phyloP scores from a whole-genome alignment of 1,140 invertebrate species.

The Cydia pomonella region DNA sequence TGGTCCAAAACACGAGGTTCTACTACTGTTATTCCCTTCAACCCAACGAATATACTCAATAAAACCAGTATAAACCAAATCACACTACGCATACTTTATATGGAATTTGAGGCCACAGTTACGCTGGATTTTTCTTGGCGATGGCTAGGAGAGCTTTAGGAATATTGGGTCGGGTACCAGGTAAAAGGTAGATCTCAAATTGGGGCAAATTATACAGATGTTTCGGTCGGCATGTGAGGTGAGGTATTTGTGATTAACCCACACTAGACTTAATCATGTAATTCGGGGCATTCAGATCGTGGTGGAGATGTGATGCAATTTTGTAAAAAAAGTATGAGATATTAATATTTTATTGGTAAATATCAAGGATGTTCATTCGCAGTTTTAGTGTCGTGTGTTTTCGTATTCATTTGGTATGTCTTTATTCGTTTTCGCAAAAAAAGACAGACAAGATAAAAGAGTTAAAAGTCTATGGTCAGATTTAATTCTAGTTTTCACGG shows the following conservation, averaged over 20 bases:
- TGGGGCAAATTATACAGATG: slow-evolving; percentile 27
- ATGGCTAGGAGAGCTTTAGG: background rate
- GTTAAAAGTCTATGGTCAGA: too few relatives aligned
- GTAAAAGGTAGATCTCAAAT: slow-evolving; percentile 11
- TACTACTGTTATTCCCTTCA: background rate
- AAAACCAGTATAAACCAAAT: background rate
- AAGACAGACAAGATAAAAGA: too few relatives aligned
- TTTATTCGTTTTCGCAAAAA: too few relatives aligned
- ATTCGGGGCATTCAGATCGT: slow-evolving; percentile 12
- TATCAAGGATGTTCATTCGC: too few relatives aligned
- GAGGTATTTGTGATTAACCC: slow-evolving; percentile 3
- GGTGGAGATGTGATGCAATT: slow-evolving; percentile 1
- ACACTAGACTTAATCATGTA: slow-evolving; percentile 3
- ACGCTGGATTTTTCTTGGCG: background rate
- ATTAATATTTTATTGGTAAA: too few relatives aligned
- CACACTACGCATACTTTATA: background rate
- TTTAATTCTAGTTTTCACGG: too few relatives aligned
- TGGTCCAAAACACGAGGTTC: slow-evolving; percentile 25
- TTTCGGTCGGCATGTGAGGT: slow-evolving; percentile 5
- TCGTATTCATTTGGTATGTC: too few relatives aligned
- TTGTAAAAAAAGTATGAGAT: background rate
- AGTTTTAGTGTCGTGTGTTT: too few relatives aligned
- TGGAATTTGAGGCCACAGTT: background rate
- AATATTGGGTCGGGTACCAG: background rate
- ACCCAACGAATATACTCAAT: background rate